phyloP scores from a whole-genome alignment of 92 coral and sea anemone genomes.

The Palythoa grandis region DNA sequence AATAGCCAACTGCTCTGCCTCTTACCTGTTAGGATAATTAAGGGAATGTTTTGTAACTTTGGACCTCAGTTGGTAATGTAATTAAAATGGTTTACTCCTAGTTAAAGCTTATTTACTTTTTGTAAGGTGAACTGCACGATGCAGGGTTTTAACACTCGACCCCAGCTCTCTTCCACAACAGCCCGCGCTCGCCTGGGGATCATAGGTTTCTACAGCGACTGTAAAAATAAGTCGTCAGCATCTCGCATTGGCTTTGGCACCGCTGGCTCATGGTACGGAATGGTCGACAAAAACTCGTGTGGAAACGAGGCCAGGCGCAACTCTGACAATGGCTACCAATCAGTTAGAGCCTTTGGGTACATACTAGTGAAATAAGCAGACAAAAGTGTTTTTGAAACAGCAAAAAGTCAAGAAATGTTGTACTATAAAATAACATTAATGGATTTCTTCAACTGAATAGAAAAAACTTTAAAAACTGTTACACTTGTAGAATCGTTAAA shows the following conservation, averaged over 20 bases:
- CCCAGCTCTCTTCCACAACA: neutral
- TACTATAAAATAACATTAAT: too few species aligned
- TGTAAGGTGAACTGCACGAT: conserved; percentile 12
- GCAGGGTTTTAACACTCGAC: conserved; percentile 16
- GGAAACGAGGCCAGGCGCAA: conserved; percentile 25
- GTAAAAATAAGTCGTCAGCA: neutral
- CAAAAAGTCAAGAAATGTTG: too few species aligned
- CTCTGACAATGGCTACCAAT: neutral
- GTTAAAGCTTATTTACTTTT: neutral
- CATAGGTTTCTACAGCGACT: neutral
- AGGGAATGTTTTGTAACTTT: too few species aligned
- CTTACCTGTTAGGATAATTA: too few species aligned
- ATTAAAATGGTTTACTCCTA: neutral
- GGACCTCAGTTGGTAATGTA: too few species aligned
- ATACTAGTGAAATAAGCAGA: neutral
- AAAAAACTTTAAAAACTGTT: too few species aligned
- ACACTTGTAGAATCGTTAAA: too few species aligned
- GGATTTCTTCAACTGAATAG: too few species aligned
- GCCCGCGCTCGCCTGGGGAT: conserved; percentile 37
- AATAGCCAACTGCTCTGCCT: too few species aligned
- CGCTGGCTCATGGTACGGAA: conserved; percentile 15
- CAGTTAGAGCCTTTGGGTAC: conserved; percentile 7
- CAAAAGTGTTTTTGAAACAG: neutral
- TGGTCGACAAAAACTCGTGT: conserved; percentile 1
- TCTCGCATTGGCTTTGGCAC: conserved; percentile 32